Percentiles rank a stretch among this genome's conserved stretches.
Evolutionary conservation across 1,140 invertebrate species (phyloP).

Genomic region (Ectropis grisescens): DNA sequence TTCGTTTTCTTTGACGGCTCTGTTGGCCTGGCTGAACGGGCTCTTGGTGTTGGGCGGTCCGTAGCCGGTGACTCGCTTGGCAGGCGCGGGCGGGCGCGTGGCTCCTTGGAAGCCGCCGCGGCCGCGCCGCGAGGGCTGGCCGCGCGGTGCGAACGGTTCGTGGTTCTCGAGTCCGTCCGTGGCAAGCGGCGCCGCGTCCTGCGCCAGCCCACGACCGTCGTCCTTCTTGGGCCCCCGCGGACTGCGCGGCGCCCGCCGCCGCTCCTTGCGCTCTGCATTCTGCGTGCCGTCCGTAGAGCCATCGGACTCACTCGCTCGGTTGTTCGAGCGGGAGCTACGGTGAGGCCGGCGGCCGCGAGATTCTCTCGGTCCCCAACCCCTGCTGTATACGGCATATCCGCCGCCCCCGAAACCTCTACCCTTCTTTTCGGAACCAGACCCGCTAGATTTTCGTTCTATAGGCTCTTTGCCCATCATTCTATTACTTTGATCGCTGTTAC

Average conservation of each 20-base stretch:
- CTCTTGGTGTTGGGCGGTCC: slow-evolving; percentile 83
- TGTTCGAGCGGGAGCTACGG: slow-evolving; percentile 56
- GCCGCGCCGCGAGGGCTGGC: slow-evolving; percentile 85
- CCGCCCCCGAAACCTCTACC: slow-evolving; percentile 49
- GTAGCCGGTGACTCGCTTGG: slow-evolving; percentile 78
- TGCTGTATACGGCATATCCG: slow-evolving; percentile 53
- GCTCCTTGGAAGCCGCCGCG: slow-evolving; percentile 76
- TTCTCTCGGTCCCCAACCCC: slow-evolving; percentile 55
- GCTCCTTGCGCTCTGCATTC: slow-evolving; percentile 49
- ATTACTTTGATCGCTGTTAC: slow-evolving; percentile 39
- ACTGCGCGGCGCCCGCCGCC: slow-evolving; percentile 45
- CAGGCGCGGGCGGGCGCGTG: slow-evolving; percentile 55
- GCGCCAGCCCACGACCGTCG: slow-evolving; percentile 22
- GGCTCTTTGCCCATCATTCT: slow-evolving; percentile 54
- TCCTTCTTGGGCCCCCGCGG: slow-evolving; percentile 46
- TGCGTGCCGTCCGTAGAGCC: slow-evolving; percentile 49
- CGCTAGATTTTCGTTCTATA: slow-evolving; percentile 63
- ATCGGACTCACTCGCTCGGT: slow-evolving; percentile 61
- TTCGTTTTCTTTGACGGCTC: slow-evolving; percentile 59
- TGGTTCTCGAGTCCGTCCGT: slow-evolving; percentile 46
- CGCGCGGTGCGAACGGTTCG: slow-evolving; percentile 81
- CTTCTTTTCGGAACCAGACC: slow-evolving; percentile 67
- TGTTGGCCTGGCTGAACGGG: slow-evolving; percentile 76
- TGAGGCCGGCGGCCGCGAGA: slow-evolving; percentile 52
- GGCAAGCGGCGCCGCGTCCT: slow-evolving; percentile 19